Evolutionary conservation across 2,797 vertebrate genomes (phyloP).

Genomic region (Pteronotus mesoamericanus): DNA sequence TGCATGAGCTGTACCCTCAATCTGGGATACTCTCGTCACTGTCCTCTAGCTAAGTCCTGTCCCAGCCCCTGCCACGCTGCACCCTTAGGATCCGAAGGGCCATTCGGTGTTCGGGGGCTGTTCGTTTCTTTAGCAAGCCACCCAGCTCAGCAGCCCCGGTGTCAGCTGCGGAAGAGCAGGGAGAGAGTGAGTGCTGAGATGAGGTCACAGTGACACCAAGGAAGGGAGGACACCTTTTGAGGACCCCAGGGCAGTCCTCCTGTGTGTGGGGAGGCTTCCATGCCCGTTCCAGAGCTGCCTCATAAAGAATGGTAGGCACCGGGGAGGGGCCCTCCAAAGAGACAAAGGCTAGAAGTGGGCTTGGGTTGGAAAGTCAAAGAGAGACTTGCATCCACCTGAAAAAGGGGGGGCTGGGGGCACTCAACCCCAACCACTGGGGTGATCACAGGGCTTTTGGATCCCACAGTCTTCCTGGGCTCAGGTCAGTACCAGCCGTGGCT

Average conservation of each 20-base stretch:
- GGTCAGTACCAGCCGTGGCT: neutral
- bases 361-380: neutral
- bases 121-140: neutral
- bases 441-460: neutral
- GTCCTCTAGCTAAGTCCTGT: neutral
- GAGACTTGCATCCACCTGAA: neutral
- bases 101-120: neutral
- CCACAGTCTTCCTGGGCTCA: neutral
- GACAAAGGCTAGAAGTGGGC: neutral
- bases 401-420: neutral
- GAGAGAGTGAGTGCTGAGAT: neutral
- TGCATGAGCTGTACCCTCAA: neutral
- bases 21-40: neutral
- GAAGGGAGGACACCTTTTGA: neutral
- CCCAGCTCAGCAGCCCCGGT: neutral
- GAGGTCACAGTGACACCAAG: neutral
- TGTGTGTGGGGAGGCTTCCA: neutral
- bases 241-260: neutral
- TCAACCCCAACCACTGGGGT: neutral
- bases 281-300: neutral
- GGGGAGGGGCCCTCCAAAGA: neutral
- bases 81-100: neutral
- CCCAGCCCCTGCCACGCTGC: neutral
- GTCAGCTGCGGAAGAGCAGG: neutral
- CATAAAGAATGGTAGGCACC: neutral